Base-by-base conservation (phyloP, 2,113 vertebrate genomes). In the Odontesthes bonariensis region DNA sequence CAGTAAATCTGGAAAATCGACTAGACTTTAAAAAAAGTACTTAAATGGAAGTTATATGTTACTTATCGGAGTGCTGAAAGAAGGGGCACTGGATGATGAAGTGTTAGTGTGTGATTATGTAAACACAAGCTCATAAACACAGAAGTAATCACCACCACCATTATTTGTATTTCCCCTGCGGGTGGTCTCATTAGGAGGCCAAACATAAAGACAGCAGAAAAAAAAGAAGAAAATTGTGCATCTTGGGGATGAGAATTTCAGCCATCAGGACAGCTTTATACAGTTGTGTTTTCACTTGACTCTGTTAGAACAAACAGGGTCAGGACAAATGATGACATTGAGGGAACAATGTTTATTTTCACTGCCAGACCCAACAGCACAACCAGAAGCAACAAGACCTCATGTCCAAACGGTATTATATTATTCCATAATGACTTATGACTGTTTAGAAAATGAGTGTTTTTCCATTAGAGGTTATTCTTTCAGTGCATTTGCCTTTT, bases 101-200 rank as follows among this genome's bases (percentile, higher is more conserved):
- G 52, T 53, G 33, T 73, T 67, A 65, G 47, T 20, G 46, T 3
- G 6, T 47, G 69, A 89, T 84, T 70, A 73, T 67, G 68, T 47
- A 62, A 67, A 84, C 69, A 11, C 63, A 22, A 70, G 69, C 58
- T 51, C 44, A 32, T 51, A 68, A 81, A 78, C 63, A 73, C 66
- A 70, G 73, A 74, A 65, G 60, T 58, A 81, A 88, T 84, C 59
- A 79, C 54, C 53, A 75, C 8, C 16, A 44, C 71, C 56, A 5
- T 60, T 7, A 33, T 77, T 38, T 65, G 12, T 13, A 7, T 42
- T 31, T 42, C 7, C 27, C 44, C 38, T 0, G 6, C n/a, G 72
- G 68, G 11, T 73, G 17, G 51, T 80, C 73, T 46, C 44, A 58
- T 80, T 69, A 73, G 40, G 22, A 58, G 78, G 3, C 23, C 10